Evolutionary conservation across 2,797 vertebrate genomes (phyloP).

Genomic region (Rachycentron canadum): DNA sequence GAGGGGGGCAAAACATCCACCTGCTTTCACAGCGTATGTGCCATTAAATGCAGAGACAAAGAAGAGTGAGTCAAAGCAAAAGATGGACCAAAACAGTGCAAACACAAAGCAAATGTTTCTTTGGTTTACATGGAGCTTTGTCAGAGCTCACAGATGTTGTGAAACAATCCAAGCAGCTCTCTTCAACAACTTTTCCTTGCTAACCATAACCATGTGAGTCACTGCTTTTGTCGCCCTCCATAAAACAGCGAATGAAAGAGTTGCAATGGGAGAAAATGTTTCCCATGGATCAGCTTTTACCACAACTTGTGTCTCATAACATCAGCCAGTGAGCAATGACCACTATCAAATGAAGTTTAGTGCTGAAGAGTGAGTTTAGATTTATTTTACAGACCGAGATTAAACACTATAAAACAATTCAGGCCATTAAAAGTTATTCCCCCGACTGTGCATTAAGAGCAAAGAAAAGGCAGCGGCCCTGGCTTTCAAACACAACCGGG

Average conservation of each 20-base stretch:
- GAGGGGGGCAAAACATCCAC: constrained; percentile 36
- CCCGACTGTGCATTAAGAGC: constrained; percentile 5
- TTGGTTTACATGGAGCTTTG: constrained; percentile 41
- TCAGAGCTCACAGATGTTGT: constrained; percentile 35
- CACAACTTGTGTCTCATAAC: constrained; percentile 57
- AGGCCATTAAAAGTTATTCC: constrained; percentile 33
- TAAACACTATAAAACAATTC: constrained; percentile 58
- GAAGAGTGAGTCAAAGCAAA: not conserved
- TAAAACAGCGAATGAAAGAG: constrained; percentile 60
- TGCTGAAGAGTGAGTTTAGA: constrained; percentile 36
- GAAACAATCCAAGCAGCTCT: constrained; percentile 50
- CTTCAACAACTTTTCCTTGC: constrained; percentile 37
- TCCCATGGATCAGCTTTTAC: constrained; percentile 64
- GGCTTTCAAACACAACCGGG: constrained; percentile 50
- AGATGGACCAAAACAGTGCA: constrained; percentile 6
- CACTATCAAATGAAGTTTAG: constrained; percentile 47
- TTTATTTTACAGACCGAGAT: constrained; percentile 56
- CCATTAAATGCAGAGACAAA: not conserved
- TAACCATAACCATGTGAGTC: constrained; percentile 74
- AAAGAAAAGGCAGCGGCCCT: constrained; percentile 28
- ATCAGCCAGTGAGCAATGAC: constrained; percentile 51
- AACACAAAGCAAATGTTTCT: constrained; percentile 31
- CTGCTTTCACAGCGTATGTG: constrained; percentile 32
- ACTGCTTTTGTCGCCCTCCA: constrained; percentile 55
- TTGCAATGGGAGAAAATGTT: constrained; percentile 54